phyloP scores from a whole-genome alignment of 2,888 invertebrate species.

The Erynnis tages region DNA sequence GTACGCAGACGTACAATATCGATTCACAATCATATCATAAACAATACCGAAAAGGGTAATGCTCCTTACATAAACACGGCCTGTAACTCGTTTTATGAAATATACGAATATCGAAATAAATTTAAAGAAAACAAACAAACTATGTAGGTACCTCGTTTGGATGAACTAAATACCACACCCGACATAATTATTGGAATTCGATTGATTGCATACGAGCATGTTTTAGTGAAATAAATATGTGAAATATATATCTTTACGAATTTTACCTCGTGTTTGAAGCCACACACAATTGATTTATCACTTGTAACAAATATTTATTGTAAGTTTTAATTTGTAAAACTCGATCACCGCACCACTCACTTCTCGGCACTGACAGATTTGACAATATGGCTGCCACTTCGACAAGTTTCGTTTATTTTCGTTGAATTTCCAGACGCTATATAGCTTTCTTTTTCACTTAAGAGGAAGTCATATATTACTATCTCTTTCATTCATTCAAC shows the following conservation, averaged over 20 bases:
- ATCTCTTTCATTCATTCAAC: conserved; percentile 15
- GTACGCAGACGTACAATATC: conserved; percentile 50
- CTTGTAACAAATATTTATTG: conserved; percentile 43
- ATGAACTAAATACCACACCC: conserved; percentile 77
- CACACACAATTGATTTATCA: conserved; percentile 43
- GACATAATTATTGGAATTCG: conserved; percentile 45
- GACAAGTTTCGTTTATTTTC: conserved; percentile 45
- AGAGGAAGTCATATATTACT: background rate
- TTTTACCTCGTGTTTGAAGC: conserved; percentile 53
- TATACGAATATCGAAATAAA: conserved; percentile 43
- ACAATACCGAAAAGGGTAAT: conserved; percentile 31
- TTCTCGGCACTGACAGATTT: conserved; percentile 67
- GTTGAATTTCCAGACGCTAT: conserved; percentile 35
- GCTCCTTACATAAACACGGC: conserved; percentile 43
- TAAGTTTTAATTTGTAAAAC: conserved; percentile 38
- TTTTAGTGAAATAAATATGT: background rate
- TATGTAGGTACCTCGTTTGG: conserved; percentile 43
- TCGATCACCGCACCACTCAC: conserved; percentile 56
- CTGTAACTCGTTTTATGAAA: conserved; percentile 39
- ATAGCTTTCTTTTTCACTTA: conserved; percentile 37
- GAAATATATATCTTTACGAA: conserved; percentile 6
- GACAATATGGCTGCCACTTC: conserved; percentile 71
- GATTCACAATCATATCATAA: conserved; percentile 42
- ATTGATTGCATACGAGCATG: conserved; percentile 32
- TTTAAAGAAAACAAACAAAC: conserved; percentile 71